Evolutionary conservation across 2,113 vertebrate genomes (phyloP).

Genomic region (Phrynosoma platyrhinos): DNA sequence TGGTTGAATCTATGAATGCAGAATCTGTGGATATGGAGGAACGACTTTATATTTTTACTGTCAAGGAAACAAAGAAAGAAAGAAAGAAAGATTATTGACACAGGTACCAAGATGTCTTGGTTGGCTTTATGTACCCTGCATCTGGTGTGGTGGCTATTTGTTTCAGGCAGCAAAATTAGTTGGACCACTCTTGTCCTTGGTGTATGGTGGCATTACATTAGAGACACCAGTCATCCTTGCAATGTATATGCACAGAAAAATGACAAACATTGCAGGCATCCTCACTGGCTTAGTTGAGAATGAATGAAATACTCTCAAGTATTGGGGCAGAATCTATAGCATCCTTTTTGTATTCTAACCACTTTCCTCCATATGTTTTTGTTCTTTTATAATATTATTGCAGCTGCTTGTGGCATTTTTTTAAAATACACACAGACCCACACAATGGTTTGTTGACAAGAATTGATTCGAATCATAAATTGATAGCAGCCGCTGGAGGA

Average conservation of each 20-base stretch:
- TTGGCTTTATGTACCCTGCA: too few species aligned
- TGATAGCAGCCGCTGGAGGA: neutral
- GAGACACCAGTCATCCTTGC: too few species aligned
- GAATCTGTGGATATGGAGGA: too few species aligned
- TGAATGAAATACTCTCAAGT: neutral
- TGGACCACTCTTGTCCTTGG: too few species aligned
- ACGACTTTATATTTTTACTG: too few species aligned
- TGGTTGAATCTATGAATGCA: too few species aligned
- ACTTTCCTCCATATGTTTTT: neutral
- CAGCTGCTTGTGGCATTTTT: neutral
- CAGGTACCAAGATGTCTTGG: too few species aligned
- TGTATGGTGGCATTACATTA: too few species aligned
- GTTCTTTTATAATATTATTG: neutral
- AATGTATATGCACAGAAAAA: neutral
- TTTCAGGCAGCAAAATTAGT: too few species aligned
- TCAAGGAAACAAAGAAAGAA: too few species aligned
- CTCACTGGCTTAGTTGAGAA: neutral
- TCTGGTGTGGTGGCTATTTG: too few species aligned
- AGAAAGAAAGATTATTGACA: too few species aligned
- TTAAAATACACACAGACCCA: neutral
- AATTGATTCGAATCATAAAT: constrained; percentile 6
- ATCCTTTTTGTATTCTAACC: neutral
- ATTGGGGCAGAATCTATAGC: neutral
- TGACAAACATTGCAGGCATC: neutral
- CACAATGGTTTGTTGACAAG: neutral